These are phyloP conservation scores for Epiblema foenella DNA, from an alignment of 2,888 invertebrate genomes.

Conservation along the genomic window DNA sequence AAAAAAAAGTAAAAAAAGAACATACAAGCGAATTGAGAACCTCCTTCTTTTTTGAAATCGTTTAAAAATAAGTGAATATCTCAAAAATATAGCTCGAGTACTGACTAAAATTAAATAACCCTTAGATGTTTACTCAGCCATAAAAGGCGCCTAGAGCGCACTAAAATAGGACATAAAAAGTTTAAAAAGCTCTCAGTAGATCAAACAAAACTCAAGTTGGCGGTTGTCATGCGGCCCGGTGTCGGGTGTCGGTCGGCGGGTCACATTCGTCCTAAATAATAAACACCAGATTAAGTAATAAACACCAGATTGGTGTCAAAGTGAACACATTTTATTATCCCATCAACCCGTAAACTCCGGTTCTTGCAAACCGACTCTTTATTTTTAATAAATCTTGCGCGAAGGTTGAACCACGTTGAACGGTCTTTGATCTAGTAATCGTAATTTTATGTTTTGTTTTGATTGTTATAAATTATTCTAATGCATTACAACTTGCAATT, in stretches of 20 bases:
- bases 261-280: constrained; percentile 82
- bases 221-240: constrained; percentile 76
- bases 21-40: too few relatives aligned
- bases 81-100: constrained; percentile 48
- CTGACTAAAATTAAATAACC: constrained; percentile 64
- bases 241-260: constrained; percentile 74
- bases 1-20: too few relatives aligned
- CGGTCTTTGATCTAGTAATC: constrained; percentile 65
- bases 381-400: constrained; percentile 77
- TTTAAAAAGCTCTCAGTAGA: constrained; percentile 85
- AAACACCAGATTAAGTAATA: constrained; percentile 84
- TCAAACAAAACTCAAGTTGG: constrained; percentile 81
- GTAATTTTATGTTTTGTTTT: constrained; percentile 56
- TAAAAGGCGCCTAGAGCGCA: constrained; percentile 78
- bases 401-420: constrained; percentile 68
- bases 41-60: too few relatives aligned
- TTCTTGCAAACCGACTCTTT: constrained; percentile 65
- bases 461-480: constrained; percentile 54
- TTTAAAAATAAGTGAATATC: constrained; percentile 50
- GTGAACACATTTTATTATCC: constrained; percentile 81
- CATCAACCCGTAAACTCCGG: constrained; percentile 76
- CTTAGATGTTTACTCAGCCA: constrained; percentile 78
- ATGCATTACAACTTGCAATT: constrained; percentile 57
- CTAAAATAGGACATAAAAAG: constrained; percentile 83
- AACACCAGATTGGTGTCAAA: constrained; percentile 84